Evolutionary conservation across 2,113 vertebrate species (phyloP).

Genomic region (Epinephelus moara): DNA sequence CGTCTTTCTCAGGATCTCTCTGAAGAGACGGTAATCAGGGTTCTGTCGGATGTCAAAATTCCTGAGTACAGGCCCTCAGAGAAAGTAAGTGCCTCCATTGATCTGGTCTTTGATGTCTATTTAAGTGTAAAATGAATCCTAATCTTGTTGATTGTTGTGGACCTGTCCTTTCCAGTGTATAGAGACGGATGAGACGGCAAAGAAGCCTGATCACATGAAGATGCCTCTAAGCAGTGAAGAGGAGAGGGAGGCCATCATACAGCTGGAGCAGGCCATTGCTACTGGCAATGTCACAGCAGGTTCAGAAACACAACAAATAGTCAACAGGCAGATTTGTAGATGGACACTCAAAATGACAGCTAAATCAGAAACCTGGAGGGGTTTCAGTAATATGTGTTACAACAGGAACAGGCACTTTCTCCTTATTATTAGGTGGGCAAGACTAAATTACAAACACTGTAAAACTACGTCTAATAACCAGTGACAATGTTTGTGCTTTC

Average conservation of each 20-base stretch:
- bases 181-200: conserved; percentile 93
- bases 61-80: conserved; percentile 93
- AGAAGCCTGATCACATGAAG: conserved; percentile 91
- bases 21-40: conserved; percentile 84
- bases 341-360: not conserved
- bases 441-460: not conserved
- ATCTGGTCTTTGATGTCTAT: not conserved
- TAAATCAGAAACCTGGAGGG: not conserved
- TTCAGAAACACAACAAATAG: conserved; percentile 59
- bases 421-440: not conserved
- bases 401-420: not conserved
- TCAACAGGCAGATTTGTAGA: not conserved
- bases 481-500: not conserved
- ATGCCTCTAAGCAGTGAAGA: conserved; percentile 93
- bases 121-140: not conserved
- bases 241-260: conserved; percentile 91
- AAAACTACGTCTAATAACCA: not conserved
- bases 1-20: conserved; percentile 86
- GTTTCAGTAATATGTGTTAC: not conserved
- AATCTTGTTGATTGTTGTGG: not conserved
- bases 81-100: conserved; percentile 85
- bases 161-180: conserved; percentile 86
- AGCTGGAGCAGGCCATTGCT: conserved; percentile 89
- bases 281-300: conserved; percentile 86
- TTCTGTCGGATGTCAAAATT: conserved; percentile 88